Evolutionary conservation across 2,888 invertebrate genomes (phyloP).

Genomic region (Electrophaes corylata): DNA sequence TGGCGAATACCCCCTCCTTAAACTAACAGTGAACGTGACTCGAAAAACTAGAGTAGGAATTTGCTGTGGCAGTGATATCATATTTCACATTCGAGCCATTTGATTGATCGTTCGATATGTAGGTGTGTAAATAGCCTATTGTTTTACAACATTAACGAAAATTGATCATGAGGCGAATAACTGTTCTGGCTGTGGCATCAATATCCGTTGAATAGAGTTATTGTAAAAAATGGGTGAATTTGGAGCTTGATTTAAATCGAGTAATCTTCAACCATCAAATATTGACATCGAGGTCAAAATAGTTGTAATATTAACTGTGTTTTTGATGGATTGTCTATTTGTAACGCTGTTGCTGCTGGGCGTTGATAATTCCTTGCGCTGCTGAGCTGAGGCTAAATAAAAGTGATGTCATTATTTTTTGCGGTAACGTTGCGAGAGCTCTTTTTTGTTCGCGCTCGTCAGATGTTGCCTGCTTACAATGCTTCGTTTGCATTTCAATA

Average conservation of each 20-base stretch:
- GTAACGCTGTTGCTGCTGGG: constrained; percentile 57
- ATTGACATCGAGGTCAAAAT: constrained; percentile 61
- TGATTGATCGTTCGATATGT: constrained; percentile 46
- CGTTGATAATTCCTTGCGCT: constrained; percentile 48
- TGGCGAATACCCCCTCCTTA: constrained; percentile 10
- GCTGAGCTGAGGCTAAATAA: constrained; percentile 49
- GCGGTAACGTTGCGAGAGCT: constrained; percentile 66
- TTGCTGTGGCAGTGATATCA: constrained; percentile 38
- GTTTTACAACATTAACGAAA: constrained; percentile 54
- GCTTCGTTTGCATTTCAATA: constrained; percentile 64
- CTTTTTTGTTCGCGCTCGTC: constrained; percentile 70
- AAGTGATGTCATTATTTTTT: constrained; percentile 77
- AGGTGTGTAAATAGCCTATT: constrained; percentile 57
- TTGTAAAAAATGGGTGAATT: constrained; percentile 44
- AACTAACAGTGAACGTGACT: constrained; percentile 43
- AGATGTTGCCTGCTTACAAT: constrained; percentile 61
- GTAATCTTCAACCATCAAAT: constrained; percentile 39
- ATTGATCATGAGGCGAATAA: constrained; percentile 52
- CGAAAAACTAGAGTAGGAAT: constrained; percentile 35
- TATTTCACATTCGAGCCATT: constrained; percentile 51
- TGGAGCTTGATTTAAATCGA: constrained; percentile 36
- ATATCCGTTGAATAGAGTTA: constrained; percentile 51
- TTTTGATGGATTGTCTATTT: constrained; percentile 57
- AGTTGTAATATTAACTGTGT: constrained; percentile 70
- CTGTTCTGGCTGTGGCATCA: constrained; percentile 52